A percentile compares a stretch with the other conserved stretches of the same genome.
Conservation (phyloP, 2,113 vertebrate species). For the Lepisosteus osseus region DNA sequence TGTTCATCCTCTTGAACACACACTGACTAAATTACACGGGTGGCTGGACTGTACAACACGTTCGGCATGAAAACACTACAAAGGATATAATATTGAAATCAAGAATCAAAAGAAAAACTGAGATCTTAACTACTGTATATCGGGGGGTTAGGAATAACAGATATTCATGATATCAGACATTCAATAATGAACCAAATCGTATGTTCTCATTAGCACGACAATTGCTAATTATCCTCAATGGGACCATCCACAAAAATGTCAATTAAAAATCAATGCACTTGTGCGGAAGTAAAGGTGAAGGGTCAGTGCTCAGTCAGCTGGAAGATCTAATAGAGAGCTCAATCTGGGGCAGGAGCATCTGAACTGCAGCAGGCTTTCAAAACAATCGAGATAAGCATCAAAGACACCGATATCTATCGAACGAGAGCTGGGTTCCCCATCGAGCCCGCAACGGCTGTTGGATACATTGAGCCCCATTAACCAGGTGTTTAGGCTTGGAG, state of each 20-base stretch:
- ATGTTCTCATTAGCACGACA: conserved; percentile 71
- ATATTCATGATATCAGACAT: background rate
- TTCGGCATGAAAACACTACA: too few species aligned
- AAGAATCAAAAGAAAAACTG: too few species aligned
- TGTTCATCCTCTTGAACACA: too few species aligned
- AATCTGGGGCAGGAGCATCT: background rate
- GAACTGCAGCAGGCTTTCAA: conserved; percentile 1
- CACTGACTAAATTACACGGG: too few species aligned
- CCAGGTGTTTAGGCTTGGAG: too few species aligned
- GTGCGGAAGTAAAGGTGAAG: conserved; percentile 66
- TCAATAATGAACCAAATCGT: background rate
- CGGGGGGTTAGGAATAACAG: background rate
- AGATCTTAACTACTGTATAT: too few species aligned
- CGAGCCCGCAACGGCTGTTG: background rate
- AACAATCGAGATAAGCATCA: conserved; percentile 4
- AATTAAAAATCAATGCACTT: conserved; percentile 69
- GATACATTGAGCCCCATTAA: too few species aligned
- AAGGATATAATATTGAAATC: too few species aligned
- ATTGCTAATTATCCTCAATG: conserved; percentile 63
- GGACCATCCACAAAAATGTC: conserved; percentile 63
- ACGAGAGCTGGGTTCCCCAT: background rate
- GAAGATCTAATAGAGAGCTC: conserved; percentile 43
- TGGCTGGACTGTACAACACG: too few species aligned
- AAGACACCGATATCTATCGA: background rate
- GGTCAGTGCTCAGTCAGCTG: conserved; percentile 74